These are phyloP conservation scores for Sylvicola cinctus DNA, from an alignment of 2,888 invertebrate genomes.

Conservation along the genomic window DNA sequence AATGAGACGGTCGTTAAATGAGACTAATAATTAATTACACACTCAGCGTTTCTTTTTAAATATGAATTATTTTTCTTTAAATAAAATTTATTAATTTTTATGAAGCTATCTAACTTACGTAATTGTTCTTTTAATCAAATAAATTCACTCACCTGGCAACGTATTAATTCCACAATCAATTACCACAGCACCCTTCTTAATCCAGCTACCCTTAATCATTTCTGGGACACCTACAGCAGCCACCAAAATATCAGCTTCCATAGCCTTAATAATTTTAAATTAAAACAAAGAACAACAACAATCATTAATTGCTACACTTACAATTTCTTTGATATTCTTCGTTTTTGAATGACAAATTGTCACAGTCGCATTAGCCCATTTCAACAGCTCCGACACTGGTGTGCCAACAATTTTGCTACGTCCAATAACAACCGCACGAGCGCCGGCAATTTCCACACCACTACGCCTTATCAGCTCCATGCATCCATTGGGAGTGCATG, in stretches of 20 bases:
- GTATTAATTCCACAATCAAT: slow-evolving; percentile 98
- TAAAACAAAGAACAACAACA: neutral
- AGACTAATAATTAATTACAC: too few relatives aligned
- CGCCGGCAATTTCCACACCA: slow-evolving; percentile 58
- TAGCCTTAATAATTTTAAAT: slow-evolving; percentile 27
- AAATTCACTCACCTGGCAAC: slow-evolving; percentile 43
- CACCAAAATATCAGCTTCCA: slow-evolving; percentile 84
- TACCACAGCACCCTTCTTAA: slow-evolving; percentile 93
- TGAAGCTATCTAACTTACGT: neutral
- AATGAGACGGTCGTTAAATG: too few relatives aligned
- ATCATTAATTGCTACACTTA: slow-evolving; percentile 17
- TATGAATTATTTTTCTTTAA: too few relatives aligned
- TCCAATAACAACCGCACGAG: slow-evolving; percentile 82
- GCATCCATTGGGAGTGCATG: slow-evolving; percentile 93
- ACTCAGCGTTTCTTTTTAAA: too few relatives aligned
- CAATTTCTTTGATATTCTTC: slow-evolving; percentile 52
- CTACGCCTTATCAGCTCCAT: slow-evolving; percentile 74
- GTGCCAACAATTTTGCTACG: slow-evolving; percentile 96
- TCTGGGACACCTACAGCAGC: slow-evolving; percentile 83
- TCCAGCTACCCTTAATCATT: slow-evolving; percentile 85
- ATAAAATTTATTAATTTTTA: neutral
- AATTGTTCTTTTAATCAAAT: too few relatives aligned
- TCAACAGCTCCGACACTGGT: slow-evolving; percentile 80
- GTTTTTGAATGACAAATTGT: slow-evolving; percentile 95
- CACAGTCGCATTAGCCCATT: slow-evolving; percentile 94